Evolutionary conservation across 1,140 invertebrate genomes (phyloP).

Genomic region (Drosophila yakuba): DNA sequence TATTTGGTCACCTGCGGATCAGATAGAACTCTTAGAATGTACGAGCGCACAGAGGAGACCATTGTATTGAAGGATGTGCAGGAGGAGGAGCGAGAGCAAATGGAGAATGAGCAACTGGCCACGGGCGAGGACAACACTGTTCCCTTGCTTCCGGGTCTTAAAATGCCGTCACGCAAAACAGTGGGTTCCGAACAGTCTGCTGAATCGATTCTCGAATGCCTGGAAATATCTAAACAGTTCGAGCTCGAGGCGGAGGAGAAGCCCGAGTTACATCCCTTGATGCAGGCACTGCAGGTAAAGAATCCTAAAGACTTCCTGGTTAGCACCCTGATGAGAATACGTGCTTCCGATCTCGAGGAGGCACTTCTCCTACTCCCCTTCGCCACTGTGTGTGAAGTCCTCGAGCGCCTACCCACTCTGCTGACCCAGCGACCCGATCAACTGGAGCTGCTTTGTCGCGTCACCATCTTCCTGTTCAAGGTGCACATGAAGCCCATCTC

Average conservation of each 20-base stretch:
- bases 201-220: constrained; percentile 94
- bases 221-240: constrained; percentile 91
- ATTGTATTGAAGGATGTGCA: constrained; percentile 96
- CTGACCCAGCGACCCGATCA: constrained; percentile 88
- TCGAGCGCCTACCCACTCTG: constrained; percentile 89
- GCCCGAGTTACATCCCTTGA: constrained; percentile 88
- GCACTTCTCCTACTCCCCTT: constrained; percentile 94
- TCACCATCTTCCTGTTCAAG: constrained; percentile 92
- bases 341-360: constrained; percentile 95
- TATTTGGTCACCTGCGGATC: constrained; percentile 93
- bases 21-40: constrained; percentile 95
- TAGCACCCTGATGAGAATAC: constrained; percentile 91
- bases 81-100: constrained; percentile 92
- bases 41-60: constrained; percentile 94
- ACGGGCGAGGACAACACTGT: constrained; percentile 90
- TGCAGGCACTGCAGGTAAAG: constrained; percentile 91
- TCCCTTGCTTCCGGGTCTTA: constrained; percentile 89
- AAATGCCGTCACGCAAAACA: constrained; percentile 94
- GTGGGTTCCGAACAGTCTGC: constrained; percentile 95
- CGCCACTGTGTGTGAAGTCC: constrained; percentile 91
- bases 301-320: constrained; percentile 92
- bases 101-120: constrained; percentile 89
- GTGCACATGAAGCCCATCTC: constrained; percentile 94
- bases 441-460: constrained; percentile 90
- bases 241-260: constrained; percentile 86